Evolutionary conservation across 2,113 vertebrate genomes (phyloP), one percentile per base, ranked within the genome.

Genomic region (Hippopotamus amphibius): DNA sequence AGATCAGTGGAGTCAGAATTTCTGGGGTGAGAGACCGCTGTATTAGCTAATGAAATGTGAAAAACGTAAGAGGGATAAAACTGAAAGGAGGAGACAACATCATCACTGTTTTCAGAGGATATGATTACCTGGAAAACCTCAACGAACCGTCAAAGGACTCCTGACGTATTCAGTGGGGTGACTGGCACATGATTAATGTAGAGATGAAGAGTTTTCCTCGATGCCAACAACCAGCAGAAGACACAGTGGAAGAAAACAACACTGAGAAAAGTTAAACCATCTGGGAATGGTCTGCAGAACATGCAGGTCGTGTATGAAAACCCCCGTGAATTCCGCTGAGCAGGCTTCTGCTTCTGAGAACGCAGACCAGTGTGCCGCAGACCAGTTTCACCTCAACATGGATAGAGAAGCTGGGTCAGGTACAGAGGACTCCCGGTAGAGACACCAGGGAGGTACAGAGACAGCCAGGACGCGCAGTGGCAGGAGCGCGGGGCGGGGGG

Each of bases 251-350:
- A 69, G 61, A 41, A 28, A 14, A 12, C 4, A 57, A 10, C 15
- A 9, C 0, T 0, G 0, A 12, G 17, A 30, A 53, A 53, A 30
- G n/a, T 55, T 33, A 10, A 55, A 10, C 26, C 26, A 0, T n/a
- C 37, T 13, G 14, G n/a, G 43, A 57, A 55, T 26, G 33, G 46
- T 2, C 63, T 69, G 37, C 8, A 59, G 37, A 7, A 17, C 0
- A 61, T 43, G 4, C 17, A 46, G 48, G 15, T 17, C 63, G 12
- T 46, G 14, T 13, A 19, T n/a, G 76, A 68, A 57, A 16, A 41
- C 28, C 11, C 12, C 37, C 28, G 46, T 22, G 22, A 69, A n/a
- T 80, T 46, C 61, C 41, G 41, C 46, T 15, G 48, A 24, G 37
- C 63, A 11, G 28, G 4, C 30, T 57, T 37, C 59, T 71, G 50